Evolutionary conservation across 2,113 vertebrate species (phyloP), one percentile per base, ranked within the genome.

Genomic region (Maccullochella peelii): DNA sequence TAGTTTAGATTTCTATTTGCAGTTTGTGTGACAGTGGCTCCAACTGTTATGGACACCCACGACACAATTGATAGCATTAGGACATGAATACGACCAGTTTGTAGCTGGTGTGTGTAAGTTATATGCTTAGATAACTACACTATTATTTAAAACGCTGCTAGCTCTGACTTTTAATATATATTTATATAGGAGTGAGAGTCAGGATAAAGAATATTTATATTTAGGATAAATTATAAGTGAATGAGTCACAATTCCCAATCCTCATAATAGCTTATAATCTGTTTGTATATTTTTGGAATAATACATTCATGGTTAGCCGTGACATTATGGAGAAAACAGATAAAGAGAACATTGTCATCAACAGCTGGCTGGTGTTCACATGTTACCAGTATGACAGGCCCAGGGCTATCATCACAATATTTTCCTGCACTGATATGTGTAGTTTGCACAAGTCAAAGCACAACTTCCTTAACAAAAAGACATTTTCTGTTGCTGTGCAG

Each of bases 361-460:
- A 54, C 58, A 71, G 63, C 73, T 76, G 75, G 50, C 18, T 63
- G 57, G 80, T 80, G 86, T 91, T 90, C 92, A 91, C 91, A 93
- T 93, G 92, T 77, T 77, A 11, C 1, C 84, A 86, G 47, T 88
- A 89, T 94, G 93, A 95, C 83, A 67, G 54, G 86, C 93, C 85
- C 80, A 30, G 59, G 88, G 93, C 91, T 40, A 75, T 49, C n/a
- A 38, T 7, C 57, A 12, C 2, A n/a, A 30, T 12, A 27, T 0
- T 57, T 0, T 57, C 23, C 20, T 38, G 25, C 52, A 27, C 54
- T 54, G 44, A 23, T 38, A 21, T 27, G 50, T 68, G 50, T 0
- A 10, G 27, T 55, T 55, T 80, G 9, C 65, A 58, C 47, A 68
- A n/a, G 52, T 20, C n/a, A 44, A 11, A 38, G 52, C 20, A 57